Conservation (phyloP, 2,113 vertebrate genomes). For the Cyprinodon brontotheroides region DNA sequence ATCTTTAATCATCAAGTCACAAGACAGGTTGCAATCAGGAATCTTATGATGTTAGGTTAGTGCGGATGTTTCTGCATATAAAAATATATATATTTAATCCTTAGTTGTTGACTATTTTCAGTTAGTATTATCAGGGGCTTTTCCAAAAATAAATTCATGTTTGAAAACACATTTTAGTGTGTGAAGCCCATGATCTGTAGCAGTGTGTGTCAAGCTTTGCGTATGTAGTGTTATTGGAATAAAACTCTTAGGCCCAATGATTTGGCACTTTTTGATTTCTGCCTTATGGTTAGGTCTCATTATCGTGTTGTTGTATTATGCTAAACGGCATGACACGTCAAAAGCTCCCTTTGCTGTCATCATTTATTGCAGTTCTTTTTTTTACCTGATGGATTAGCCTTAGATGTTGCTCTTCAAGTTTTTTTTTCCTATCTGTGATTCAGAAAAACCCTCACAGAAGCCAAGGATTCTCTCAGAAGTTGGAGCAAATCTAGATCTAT, state of each 20-base stretch:
- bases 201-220: slow-evolving; percentile 52
- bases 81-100: slow-evolving; percentile 5
- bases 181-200: slow-evolving; percentile 53
- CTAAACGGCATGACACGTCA: slow-evolving; percentile 52
- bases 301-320: slow-evolving; percentile 17
- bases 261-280: slow-evolving; percentile 40
- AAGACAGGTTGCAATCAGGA: slow-evolving; percentile 14
- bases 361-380: slow-evolving; percentile 35
- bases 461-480: slow-evolving; percentile 72
- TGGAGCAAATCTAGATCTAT: slow-evolving; percentile 67
- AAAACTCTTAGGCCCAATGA: slow-evolving; percentile 28
- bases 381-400: slow-evolving; percentile 59
- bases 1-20: slow-evolving; percentile 31
- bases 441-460: slow-evolving; percentile 74
- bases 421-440: slow-evolving; percentile 65
- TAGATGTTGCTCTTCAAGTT: slow-evolving; percentile 68
- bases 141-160: slow-evolving; percentile 54
- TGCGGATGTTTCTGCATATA: slow-evolving; percentile 5
- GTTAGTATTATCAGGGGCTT: slow-evolving; percentile 34
- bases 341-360: slow-evolving; percentile 30
- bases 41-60: slow-evolving; percentile 7
- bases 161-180: slow-evolving; percentile 49
- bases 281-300: slow-evolving; percentile 22
- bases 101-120: slow-evolving; percentile 38
- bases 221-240: slow-evolving; percentile 46